Percentiles rank a stretch among this genome's conserved stretches.
phyloP scores from a whole-genome alignment of 2,797 vertebrate species.

The Erethizon dorsatum region DNA sequence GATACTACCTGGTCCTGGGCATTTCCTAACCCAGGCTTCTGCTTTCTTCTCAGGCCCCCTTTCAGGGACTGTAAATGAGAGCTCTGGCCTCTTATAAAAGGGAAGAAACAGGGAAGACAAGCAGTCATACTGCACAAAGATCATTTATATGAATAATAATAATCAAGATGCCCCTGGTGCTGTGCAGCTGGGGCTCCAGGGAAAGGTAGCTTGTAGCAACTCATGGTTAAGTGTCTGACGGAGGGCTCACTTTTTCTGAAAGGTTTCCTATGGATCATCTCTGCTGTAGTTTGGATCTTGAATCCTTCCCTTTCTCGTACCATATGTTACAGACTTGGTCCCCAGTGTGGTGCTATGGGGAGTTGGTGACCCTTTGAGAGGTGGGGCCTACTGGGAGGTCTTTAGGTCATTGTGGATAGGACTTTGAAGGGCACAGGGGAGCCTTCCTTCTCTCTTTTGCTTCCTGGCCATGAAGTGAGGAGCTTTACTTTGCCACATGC shows the following conservation, averaged over 20 bases:
- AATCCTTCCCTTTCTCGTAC: background rate
- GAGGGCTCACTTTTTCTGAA: background rate
- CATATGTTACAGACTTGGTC: background rate
- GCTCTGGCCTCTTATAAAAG: background rate
- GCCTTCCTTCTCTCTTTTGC: background rate
- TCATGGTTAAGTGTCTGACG: background rate
- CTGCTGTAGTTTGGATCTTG: background rate
- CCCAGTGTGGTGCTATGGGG: background rate
- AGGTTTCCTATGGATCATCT: slow-evolving; percentile 12
- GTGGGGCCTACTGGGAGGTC: background rate
- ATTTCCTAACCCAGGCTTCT: background rate
- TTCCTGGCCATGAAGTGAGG: background rate
- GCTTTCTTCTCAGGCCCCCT: background rate
- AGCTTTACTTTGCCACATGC: background rate
- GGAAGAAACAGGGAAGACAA: background rate
- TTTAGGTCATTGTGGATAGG: background rate
- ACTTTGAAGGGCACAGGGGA: background rate
- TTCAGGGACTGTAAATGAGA: background rate
- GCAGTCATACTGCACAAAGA: background rate
- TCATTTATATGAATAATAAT: background rate
- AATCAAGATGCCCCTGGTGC: background rate
- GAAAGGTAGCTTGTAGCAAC: background rate
- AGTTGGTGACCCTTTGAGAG: background rate
- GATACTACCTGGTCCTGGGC: background rate
- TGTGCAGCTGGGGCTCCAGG: background rate